Base-by-base conservation (phyloP, 2,797 vertebrate species). In the Rhinichthys osculus region DNA sequence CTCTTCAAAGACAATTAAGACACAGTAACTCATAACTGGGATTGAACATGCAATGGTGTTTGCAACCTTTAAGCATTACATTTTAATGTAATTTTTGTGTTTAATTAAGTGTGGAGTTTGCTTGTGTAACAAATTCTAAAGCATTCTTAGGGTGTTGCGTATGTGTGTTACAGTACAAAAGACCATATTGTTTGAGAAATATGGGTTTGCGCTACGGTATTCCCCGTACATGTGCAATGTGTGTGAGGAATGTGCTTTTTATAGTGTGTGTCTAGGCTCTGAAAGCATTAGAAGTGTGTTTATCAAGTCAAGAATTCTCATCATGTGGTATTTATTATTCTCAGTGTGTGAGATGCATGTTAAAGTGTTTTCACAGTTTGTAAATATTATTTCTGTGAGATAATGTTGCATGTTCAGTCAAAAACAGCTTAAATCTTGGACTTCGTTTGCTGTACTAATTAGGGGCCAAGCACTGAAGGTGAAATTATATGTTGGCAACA, bases 281-380 rank as follows among this genome's bases (percentile, higher is more conserved):
- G 35, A 40, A 78, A 40, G 76, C 23, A 23, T 23, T 54, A 59
- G 52, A 78, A 54, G 33, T 38, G 54, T 62, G 54, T 78, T 78
- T 62, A 62, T 62, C 54, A 62, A 59, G 35, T 59, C 50, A 8
- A 38, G 19, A 23, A 77, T 57, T 54, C 50, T 27, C 76, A 59
- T 78, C 76, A 78, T 62, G 33, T 62, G 54, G 23, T 57, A 78
- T 62, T 62, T 67, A 81, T 81, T 69, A 81, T 52, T 70, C 52
- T 73, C 69, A 72, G 70, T 23, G 38, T 72, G 38, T 72, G 81
- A 33, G 50, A 57, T 40, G 50, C 50, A 14, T 62, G 69, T 73
- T 62, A 16, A 72, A 82, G 54, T 62, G 38, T 30, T 82, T 78
- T 78, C 76, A 78, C 76, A 78, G 76, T 78, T 78, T 78, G 35